Evolutionary conservation across 2,797 vertebrate genomes (phyloP).

Genomic region (Catharus ustulatus): DNA sequence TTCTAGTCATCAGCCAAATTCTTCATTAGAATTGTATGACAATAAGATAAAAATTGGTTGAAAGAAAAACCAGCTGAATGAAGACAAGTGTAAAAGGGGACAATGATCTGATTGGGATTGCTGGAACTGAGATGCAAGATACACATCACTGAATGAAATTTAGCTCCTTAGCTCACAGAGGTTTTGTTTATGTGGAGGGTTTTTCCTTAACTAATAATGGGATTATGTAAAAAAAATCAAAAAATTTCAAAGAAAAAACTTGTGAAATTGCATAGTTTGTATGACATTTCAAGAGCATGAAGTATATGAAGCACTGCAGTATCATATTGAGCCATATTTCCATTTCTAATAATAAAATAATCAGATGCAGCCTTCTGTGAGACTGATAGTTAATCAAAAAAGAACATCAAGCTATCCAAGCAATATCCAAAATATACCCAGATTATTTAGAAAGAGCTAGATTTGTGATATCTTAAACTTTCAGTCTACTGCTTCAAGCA

Average conservation of each 20-base stretch:
- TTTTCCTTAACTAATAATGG: background rate
- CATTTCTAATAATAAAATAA: background rate
- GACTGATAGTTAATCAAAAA: background rate
- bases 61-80: background rate
- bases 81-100: background rate
- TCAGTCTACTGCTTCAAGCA: background rate
- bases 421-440: background rate
- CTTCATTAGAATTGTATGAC: background rate
- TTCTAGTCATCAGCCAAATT: background rate
- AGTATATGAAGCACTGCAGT: background rate
- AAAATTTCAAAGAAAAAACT: background rate
- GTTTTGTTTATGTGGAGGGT: accelerated
- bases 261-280: background rate
- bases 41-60: background rate
- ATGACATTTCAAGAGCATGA: background rate
- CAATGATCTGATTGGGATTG: background rate
- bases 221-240: background rate
- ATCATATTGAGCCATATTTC: background rate
- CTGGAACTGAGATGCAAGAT: background rate
- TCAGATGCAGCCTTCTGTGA: background rate
- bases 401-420: background rate
- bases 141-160: background rate
- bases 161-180: background rate
- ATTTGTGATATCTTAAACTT: background rate
- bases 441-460: background rate